Percentiles rank a stretch among this genome's conserved stretches.
phyloP scores from a whole-genome alignment of 1,140 invertebrate species.

The Trigoniulus corallinus region DNA sequence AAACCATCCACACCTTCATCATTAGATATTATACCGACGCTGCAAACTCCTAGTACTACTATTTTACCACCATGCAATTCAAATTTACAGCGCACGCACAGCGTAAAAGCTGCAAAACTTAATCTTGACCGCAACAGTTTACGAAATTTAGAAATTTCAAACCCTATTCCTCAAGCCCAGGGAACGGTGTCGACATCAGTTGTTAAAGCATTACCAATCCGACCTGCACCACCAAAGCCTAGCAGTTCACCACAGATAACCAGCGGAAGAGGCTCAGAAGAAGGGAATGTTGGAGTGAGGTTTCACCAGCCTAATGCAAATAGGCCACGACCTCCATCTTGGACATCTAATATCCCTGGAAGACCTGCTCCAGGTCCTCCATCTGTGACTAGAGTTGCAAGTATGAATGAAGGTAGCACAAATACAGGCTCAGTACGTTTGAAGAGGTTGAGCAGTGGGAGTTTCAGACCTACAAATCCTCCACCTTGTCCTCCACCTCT shows the following conservation, averaged over 20 bases:
- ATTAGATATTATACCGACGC: neutral
- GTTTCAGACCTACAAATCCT: slow-evolving; percentile 41
- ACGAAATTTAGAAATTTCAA: slow-evolving; percentile 58
- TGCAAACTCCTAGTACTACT: slow-evolving; percentile 28
- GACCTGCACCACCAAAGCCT: slow-evolving; percentile 16
- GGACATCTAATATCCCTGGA: neutral
- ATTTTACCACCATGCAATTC: slow-evolving; percentile 25
- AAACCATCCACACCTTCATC: too few relatives aligned
- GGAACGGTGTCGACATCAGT: slow-evolving; percentile 37
- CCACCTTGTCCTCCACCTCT: slow-evolving; percentile 37
- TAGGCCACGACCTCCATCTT: slow-evolving; percentile 2
- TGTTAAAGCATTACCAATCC: slow-evolving; percentile 34
- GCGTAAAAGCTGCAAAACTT: slow-evolving; percentile 34
- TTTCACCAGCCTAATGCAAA: neutral
- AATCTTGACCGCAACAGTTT: slow-evolving; percentile 44
- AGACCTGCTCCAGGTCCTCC: neutral
- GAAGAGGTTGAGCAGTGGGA: slow-evolving; percentile 51
- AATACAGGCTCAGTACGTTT: slow-evolving; percentile 44
- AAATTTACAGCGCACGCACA: slow-evolving; percentile 37
- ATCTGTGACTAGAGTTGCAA: slow-evolving; percentile 1
- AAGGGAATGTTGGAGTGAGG: too few relatives aligned
- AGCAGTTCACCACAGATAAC: slow-evolving; percentile 1
- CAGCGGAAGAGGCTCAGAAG: too few relatives aligned
- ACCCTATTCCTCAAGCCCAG: slow-evolving; percentile 48
- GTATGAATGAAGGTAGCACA: slow-evolving; percentile 15